Evolutionary conservation across 2,797 vertebrate species (phyloP).

Genomic region (Mionectes olivaceus): DNA sequence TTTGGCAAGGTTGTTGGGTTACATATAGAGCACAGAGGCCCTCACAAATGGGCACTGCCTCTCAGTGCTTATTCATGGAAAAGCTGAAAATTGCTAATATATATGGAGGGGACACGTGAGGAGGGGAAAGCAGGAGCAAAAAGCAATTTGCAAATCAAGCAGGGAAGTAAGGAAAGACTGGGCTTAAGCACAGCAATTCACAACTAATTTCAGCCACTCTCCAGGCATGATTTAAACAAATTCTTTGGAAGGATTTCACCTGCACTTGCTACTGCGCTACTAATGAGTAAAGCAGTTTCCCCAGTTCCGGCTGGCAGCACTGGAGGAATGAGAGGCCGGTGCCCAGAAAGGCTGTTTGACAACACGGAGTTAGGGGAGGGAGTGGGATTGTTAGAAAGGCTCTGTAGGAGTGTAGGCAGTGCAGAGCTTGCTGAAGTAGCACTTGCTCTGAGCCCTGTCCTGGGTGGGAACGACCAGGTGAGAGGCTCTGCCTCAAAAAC

Average conservation of each 20-base stretch:
- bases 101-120: background rate
- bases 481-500: background rate
- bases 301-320: background rate
- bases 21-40: background rate
- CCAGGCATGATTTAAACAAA: constrained; percentile 27
- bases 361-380: background rate
- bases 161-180: background rate
- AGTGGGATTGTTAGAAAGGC: background rate
- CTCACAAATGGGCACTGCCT: background rate
- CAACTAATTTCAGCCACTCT: background rate
- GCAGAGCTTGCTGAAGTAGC: background rate
- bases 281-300: constrained; percentile 31
- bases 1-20: background rate
- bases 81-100: background rate
- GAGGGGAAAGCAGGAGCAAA: background rate
- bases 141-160: background rate
- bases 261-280: background rate
- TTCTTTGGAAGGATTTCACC: constrained; percentile 34
- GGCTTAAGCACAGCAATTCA: constrained; percentile 6
- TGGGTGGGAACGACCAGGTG: background rate
- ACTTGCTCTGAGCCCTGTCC: background rate
- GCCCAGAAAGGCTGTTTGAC: background rate
- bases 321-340: fast-evolving
- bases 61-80: background rate
- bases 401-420: background rate